Evolutionary conservation across 23 tunicate species (phyloP), one percentile per base, ranked within the genome.

Genomic region (Pegea sp.): DNA sequence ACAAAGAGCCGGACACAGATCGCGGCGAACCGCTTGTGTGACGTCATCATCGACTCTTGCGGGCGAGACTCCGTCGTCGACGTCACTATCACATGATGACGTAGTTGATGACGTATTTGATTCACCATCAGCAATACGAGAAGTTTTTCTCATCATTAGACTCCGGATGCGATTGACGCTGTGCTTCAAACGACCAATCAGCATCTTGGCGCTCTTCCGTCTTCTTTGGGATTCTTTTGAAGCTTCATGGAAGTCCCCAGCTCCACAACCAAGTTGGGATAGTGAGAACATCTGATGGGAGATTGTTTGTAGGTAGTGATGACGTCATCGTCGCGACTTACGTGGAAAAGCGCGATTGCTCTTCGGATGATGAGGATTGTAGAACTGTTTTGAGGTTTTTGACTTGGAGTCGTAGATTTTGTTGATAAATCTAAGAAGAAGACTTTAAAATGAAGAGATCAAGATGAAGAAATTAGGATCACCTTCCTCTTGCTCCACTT

Each of bases 1-100:
- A 7, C 29, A 49, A 7, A 84, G 28, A 3, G 95, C 76, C 11
- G 64, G 51, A 43, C 81, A 84, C n/a, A 84, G 44, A 8, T 84
- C 76, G 20, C 56, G 63, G n/a, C 95, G 84, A 8, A 84, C 95
- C 21, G 58, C 32, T 76, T 84, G 68, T 4, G 90, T 77, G 57
- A 77, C 28, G 42, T 77, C 76, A 48, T 67, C 65, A 4, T 72
- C 50, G 3, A 62, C 66, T 5, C 64, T 3, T 3, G 34, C 26
- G 43, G 48, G 50, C 8, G 52, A 31, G 1, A 22, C 24, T 2
- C 53, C 54, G 3, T 60, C 65, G 44, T 30, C 49, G 16, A 52
- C 49, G 24, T 67, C 55, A 22, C 49, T 64, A 33, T 69, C 75
- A 3, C 28, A 34, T 26, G 21, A 32, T 7, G 60, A 51, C 16